Evolutionary conservation across 1,140 invertebrate genomes (phyloP).

Genomic region (Plodia interpunctella): DNA sequence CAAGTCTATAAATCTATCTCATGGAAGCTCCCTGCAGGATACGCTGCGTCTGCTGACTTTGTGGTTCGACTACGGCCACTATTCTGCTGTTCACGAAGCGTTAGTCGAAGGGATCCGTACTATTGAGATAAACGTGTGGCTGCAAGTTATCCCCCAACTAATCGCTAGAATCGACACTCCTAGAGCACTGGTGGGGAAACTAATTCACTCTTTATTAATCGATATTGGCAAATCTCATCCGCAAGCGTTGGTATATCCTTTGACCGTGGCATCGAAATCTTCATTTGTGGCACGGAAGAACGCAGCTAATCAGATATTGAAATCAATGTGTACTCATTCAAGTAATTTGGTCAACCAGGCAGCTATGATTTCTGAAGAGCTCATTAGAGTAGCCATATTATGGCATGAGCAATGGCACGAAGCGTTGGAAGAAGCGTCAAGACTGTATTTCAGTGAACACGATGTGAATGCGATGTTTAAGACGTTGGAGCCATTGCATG

Average conservation of each 20-base stretch:
- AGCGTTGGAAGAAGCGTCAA: slow-evolving; percentile 97
- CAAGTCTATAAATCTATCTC: slow-evolving; percentile 93
- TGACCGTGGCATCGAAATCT: slow-evolving; percentile 98
- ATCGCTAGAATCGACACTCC: slow-evolving; percentile 98
- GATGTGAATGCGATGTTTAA: slow-evolving; percentile 98
- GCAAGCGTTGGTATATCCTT: slow-evolving; percentile 96
- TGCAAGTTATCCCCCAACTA: slow-evolving; percentile 99
- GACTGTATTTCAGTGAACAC: slow-evolving; percentile 94
- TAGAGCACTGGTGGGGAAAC: slow-evolving; percentile 88
- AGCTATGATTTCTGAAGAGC: slow-evolving; percentile 95
- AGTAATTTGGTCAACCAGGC: slow-evolving; percentile 95
- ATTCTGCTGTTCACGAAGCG: slow-evolving; percentile 95
- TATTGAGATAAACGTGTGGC: slow-evolving; percentile 98
- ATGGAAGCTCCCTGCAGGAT: slow-evolving; percentile 97
- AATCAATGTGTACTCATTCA: slow-evolving; percentile 97
- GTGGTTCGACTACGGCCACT: slow-evolving; percentile 97
- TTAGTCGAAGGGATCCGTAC: slow-evolving; percentile 93
- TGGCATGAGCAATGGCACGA: slow-evolving; percentile 99
- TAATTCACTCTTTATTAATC: slow-evolving; percentile 95
- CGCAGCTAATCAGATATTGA: slow-evolving; percentile 96
- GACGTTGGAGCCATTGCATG: slow-evolving; percentile 95
- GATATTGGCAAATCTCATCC: slow-evolving; percentile 95
- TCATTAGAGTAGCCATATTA: slow-evolving; percentile 98
- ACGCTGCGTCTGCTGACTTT: slow-evolving; percentile 94
- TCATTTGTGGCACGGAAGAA: slow-evolving; percentile 89